Evolutionary conservation across 2,888 invertebrate genomes (phyloP).

Genomic region (Nomada lathburiana): DNA sequence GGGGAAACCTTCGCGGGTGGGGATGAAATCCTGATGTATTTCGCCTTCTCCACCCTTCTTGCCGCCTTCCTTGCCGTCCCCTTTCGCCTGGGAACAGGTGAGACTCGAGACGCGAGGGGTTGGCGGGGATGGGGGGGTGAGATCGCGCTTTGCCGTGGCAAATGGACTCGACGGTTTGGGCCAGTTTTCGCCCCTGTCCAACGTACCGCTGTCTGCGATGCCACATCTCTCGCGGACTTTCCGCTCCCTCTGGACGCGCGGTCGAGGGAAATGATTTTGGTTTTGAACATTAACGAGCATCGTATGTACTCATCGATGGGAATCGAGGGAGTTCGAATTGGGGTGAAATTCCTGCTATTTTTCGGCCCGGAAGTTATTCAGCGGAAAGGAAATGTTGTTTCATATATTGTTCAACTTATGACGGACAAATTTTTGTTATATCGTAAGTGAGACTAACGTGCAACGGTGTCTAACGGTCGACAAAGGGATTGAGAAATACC

Average conservation of each 20-base stretch:
- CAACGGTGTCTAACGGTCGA: too few species aligned
- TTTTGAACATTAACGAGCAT: background rate
- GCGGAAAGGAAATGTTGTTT: too few species aligned
- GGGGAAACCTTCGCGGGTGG: slow-evolving; percentile 74
- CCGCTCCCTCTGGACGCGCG: background rate
- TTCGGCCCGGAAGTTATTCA: too few species aligned
- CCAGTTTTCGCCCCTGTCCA: slow-evolving; percentile 26
- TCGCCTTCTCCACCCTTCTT: slow-evolving; percentile 78
- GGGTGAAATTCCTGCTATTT: too few species aligned
- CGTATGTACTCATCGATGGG: too few species aligned
- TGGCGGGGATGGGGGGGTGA: slow-evolving; percentile 14
- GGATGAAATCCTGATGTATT: slow-evolving; percentile 80
- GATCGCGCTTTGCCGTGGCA: slow-evolving; percentile 37
- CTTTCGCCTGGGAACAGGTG: slow-evolving; percentile 46
- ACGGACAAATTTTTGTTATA: too few species aligned
- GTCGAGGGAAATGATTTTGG: background rate
- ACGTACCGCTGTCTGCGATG: background rate
- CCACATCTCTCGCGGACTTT: background rate
- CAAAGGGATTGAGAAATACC: too few species aligned
- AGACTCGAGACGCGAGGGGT: slow-evolving; percentile 37
- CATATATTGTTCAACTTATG: too few species aligned
- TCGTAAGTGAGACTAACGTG: too few species aligned
- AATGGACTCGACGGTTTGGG: slow-evolving; percentile 48
- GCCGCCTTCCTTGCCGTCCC: slow-evolving; percentile 47
- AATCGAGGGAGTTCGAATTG: too few species aligned